Base-by-base conservation (phyloP, 1,140 invertebrate species). In the Lysiphlebus fabarum region DNA sequence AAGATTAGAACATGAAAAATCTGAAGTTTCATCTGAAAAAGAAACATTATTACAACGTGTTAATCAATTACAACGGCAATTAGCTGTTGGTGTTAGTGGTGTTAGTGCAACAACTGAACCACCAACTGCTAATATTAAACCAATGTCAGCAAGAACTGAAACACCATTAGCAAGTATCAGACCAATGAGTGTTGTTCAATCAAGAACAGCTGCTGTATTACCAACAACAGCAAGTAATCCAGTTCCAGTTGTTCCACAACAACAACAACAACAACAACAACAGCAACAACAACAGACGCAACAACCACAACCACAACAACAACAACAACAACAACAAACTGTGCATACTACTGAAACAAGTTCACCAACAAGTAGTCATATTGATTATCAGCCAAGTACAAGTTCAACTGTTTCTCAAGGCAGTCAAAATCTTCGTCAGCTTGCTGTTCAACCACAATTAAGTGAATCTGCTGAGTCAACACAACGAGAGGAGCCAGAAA, bases 101-200 rank as follows among this genome's bases (percentile, higher is more conserved):
- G 86, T 90, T 70, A 82, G 84, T 17, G 83, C 83, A 0, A 75
- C 72, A 0, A 85, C 83, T 0, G 92, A 95, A 67, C 88, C 91
- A 44, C 89, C 92, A 7, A 91, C 91, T 0, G 94, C 95, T 9
- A 96, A 96, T 74, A 96, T 97, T 37, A 93, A 93, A 73, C 95
- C 95, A 1, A 93, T 97, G 88, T 88, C 93, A 10, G 91, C 90
- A 65, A 81, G 79, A 11, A 83, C 86, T 6, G 89, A 91, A 70
- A 91, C 91, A 1, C 91, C 91, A 5, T 83, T 94, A 55, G 94
- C 93, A 7, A 95, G 93, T 65, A 96, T 97, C 64, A 81, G 93
- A 11, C 95, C 95, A 0, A 95, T 96, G 87, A 90, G 91, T 72
- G 92, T 87, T 59, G 87, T 82, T 60, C 86, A 79, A 59, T 83